Evolutionary conservation across 2,888 invertebrate genomes (phyloP), one percentile per base, ranked within the genome.

Genomic region (Lasius fuliginosus): DNA sequence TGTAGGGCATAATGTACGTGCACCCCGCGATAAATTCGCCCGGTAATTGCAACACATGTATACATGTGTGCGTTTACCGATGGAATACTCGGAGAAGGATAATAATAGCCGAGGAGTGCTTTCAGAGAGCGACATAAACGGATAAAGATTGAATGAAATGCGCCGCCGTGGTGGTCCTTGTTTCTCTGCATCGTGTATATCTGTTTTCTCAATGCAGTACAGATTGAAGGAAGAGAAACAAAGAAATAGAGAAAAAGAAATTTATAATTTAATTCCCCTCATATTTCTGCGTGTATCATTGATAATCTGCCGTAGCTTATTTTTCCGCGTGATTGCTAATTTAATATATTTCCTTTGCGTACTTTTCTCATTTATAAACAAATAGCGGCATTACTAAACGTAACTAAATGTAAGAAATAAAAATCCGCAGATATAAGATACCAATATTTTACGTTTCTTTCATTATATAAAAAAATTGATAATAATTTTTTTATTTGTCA

Each of bases 121-220:
- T 81, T 81, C 79, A 81, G 53, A 53, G 53, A 53, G 75, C 79
- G 76, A 81, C 79, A 75, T 81, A 74, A 75, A 75, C 36, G 79
- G 9, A 81, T 79, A 81, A 74, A 74, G 79, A 75, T 74, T 75
- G 79, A 46, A 81, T 79, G 58, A 79, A 79, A 79, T 58, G 79
- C 56, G 56, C 71, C 73, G 73, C 68, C 56, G 56, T 58, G 42
- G 23, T 42, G 77, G 33, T 74, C 18, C 27, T 60, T 27, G 27
- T 40, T 60, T 60, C 60, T 60, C 3, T 12, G 15, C 75, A 23
- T 15, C n/a, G 40, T n/a, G 6, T 74, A 42, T 42, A 60, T 58
- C 36, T n/a, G n/a, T 60, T 79, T 74, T 74, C 79, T 40, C 75
- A 27, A 18, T 46, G 18, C 58, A 27, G 40, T 18, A 27, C n/a